A percentile compares a stretch with the other conserved stretches of the same genome.
Evolutionary conservation across 2,888 invertebrate species (phyloP).

Genomic region (Nomada hirtipes): DNA sequence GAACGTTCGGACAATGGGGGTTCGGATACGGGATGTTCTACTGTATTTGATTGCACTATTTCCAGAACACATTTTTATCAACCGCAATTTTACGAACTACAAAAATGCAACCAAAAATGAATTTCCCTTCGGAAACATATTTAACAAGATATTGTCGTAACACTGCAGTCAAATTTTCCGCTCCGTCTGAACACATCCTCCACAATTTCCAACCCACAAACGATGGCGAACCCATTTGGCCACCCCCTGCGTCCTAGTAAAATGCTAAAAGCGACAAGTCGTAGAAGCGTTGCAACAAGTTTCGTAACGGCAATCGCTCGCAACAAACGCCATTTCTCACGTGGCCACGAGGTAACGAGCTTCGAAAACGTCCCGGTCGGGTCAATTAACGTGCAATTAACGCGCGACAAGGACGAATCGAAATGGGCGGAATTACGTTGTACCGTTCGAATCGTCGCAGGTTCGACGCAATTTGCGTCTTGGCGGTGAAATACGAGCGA

Average conservation of each 20-base stretch:
- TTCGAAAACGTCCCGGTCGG: slow-evolving; percentile 12
- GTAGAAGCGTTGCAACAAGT: not conserved
- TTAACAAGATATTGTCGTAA: too few species aligned
- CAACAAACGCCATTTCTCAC: not conserved
- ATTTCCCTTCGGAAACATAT: too few species aligned
- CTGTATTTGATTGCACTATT: too few species aligned
- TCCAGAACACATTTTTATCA: too few species aligned
- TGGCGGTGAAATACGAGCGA: slow-evolving; percentile 12
- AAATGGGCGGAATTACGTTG: slow-evolving; percentile 24
- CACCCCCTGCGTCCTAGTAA: not conserved
- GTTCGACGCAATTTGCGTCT: slow-evolving; percentile 43
- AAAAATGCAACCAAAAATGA: too few species aligned
- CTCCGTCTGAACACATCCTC: too few species aligned
- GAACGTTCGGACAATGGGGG: too few species aligned
- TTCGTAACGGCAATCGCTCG: not conserved
- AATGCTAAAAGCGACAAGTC: not conserved
- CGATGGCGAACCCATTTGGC: not conserved
- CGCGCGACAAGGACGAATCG: not conserved
- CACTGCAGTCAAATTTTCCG: too few species aligned
- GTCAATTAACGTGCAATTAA: slow-evolving; percentile 46
- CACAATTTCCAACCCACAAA: too few species aligned
- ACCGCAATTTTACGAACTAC: too few species aligned
- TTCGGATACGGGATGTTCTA: too few species aligned
- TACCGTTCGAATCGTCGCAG: slow-evolving; percentile 26
- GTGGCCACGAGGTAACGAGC: slow-evolving; percentile 22